phyloP scores from a whole-genome alignment of 2,888 invertebrate species.

The Neoitamus cyanurus region DNA sequence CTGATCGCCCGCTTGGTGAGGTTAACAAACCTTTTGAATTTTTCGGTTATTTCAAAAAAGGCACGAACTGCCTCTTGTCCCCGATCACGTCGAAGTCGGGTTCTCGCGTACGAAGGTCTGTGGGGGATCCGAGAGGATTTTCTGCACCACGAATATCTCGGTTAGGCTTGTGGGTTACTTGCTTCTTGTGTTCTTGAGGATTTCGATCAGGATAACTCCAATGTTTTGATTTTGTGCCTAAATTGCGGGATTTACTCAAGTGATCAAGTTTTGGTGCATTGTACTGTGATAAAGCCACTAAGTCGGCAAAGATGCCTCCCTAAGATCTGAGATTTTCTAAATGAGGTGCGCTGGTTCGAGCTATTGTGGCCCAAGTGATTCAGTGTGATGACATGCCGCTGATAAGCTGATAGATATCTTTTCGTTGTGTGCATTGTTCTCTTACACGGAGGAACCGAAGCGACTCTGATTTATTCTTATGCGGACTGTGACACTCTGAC shows the following conservation, averaged over 20 bases:
- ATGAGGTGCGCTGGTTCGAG: not conserved
- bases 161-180: not conserved
- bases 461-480: conserved; percentile 20
- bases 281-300: not conserved
- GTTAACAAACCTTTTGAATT: conserved; percentile 57
- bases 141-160: not conserved
- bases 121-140: not conserved
- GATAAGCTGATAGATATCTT: conserved; percentile 1
- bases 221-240: not conserved
- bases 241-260: not conserved
- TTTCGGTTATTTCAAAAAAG: conserved; percentile 37
- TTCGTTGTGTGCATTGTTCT: not conserved
- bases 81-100: not conserved
- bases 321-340: not conserved
- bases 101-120: not conserved
- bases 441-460: not conserved
- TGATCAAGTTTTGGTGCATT: not conserved
- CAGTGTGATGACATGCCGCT: not conserved
- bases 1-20: conserved; percentile 66
- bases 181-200: not conserved
- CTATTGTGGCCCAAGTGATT: not conserved
- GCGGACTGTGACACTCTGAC: not conserved
- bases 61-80: not conserved
- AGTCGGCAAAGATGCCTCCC: not conserved
- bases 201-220: not conserved